phyloP scores from a whole-genome alignment of 2,797 vertebrate genomes.

The Phrynocephalus vlangalii region DNA sequence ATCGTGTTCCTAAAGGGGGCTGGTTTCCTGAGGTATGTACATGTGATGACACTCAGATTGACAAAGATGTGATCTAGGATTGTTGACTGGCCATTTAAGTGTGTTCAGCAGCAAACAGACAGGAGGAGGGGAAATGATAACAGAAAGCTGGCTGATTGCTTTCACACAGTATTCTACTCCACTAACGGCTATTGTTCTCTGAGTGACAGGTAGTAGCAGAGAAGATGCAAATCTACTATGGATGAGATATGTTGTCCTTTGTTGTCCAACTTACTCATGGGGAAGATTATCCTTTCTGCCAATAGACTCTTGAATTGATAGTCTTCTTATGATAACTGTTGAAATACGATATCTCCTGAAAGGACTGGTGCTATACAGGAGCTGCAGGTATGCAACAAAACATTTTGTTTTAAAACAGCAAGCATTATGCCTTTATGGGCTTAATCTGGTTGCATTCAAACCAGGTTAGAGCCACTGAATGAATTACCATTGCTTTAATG shows the following conservation, averaged over 20 bases:
- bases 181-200: background rate
- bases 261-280: background rate
- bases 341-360: background rate
- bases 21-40: background rate
- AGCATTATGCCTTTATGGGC: too few relatives aligned
- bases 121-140: too few relatives aligned
- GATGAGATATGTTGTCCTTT: background rate
- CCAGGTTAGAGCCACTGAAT: too few relatives aligned
- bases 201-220: background rate
- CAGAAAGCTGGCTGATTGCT: background rate
- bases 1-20: background rate
- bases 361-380: background rate
- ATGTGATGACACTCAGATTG: background rate
- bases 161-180: background rate
- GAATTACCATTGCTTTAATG: too few relatives aligned
- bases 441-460: too few relatives aligned
- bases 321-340: background rate
- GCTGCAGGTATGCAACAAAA: background rate
- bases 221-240: background rate
- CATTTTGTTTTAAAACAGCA: background rate
- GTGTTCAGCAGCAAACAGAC: background rate
- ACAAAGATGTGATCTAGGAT: background rate
- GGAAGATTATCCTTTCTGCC: background rate
- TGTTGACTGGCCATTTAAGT: background rate
- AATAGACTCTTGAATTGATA: background rate